phyloP scores from a whole-genome alignment of 1,140 invertebrate species.

The Telenomus remus region DNA sequence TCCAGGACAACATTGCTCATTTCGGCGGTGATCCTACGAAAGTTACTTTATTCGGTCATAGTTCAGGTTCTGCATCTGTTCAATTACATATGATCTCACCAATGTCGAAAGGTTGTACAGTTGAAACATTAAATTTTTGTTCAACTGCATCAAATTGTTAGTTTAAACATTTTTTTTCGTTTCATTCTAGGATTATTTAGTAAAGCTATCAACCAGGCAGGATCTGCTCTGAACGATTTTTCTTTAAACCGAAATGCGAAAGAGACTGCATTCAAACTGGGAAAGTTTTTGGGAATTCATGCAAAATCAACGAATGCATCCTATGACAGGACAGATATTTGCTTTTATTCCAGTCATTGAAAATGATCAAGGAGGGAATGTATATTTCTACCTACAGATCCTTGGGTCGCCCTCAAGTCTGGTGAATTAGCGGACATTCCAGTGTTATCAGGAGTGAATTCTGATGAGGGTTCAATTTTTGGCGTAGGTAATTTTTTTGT shows the following conservation, averaged over 20 bases:
- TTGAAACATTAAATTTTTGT: neutral
- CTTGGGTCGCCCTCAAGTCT: slow-evolving; percentile 73
- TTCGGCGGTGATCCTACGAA: slow-evolving; percentile 85
- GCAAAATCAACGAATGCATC: slow-evolving; percentile 66
- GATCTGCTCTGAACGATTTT: slow-evolving; percentile 85
- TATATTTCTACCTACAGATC: slow-evolving; percentile 79
- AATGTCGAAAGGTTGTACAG: slow-evolving; percentile 75
- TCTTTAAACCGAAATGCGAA: slow-evolving; percentile 78
- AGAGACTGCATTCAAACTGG: slow-evolving; percentile 80
- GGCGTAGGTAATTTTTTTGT: too few species aligned
- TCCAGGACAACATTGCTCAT: slow-evolving; percentile 76
- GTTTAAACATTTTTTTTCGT: neutral
- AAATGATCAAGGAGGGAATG: slow-evolving; percentile 73
- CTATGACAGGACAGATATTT: slow-evolving; percentile 56
- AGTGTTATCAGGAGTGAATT: slow-evolving; percentile 79
- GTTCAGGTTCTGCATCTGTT: slow-evolving; percentile 79
- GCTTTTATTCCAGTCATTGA: slow-evolving; percentile 82
- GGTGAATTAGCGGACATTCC: slow-evolving; percentile 78
- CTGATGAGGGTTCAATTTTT: slow-evolving; percentile 75
- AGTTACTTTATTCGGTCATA: slow-evolving; percentile 87
- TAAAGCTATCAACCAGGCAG: slow-evolving; percentile 83
- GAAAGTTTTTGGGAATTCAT: slow-evolving; percentile 76
- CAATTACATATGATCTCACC: slow-evolving; percentile 76
- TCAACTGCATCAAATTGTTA: neutral
- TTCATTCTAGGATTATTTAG: slow-evolving; percentile 80